A percentile compares a stretch with the other conserved stretches of the same genome.
These are phyloP conservation scores for Eulemur macaco DNA, from an alignment of 2,113 vertebrate species.

Conservation along the genomic window DNA sequence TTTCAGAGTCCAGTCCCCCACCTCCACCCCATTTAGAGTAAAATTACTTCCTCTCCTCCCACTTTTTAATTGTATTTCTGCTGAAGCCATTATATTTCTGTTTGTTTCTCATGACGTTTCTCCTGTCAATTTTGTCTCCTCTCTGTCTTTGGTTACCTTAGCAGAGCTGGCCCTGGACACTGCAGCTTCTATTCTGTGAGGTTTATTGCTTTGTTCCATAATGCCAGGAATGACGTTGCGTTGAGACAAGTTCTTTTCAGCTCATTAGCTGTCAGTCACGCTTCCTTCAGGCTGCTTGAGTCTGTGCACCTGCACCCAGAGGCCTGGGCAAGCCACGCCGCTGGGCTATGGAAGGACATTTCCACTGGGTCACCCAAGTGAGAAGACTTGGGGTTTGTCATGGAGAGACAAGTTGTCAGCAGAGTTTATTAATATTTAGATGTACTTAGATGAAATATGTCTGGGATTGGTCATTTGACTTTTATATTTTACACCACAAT, in stretches of 20 bases:
- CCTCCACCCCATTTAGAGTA: neutral
- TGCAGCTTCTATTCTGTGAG: neutral
- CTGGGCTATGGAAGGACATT: neutral
- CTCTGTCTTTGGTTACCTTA: neutral
- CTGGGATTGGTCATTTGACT: neutral
- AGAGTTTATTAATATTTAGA: neutral
- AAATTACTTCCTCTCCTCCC: neutral
- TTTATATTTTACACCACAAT: neutral
- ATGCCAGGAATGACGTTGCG: neutral
- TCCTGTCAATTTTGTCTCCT: neutral
- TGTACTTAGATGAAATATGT: neutral
- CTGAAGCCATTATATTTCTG: neutral
- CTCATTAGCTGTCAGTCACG: neutral
- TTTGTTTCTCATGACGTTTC: neutral
- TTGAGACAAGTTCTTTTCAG: constrained; percentile 25
- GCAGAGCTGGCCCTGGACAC: neutral
- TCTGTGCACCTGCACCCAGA: neutral
- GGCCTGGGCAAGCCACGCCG: neutral
- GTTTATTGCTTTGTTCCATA: neutral
- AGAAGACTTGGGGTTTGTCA: neutral
- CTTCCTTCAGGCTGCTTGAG: neutral
- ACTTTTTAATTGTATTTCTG: neutral
- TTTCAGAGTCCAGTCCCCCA: constrained; percentile 21
- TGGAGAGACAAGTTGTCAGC: neutral
- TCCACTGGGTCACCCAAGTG: neutral